Conservation (phyloP, 1,140 invertebrate species). For the Drosophila lowei region DNA sequence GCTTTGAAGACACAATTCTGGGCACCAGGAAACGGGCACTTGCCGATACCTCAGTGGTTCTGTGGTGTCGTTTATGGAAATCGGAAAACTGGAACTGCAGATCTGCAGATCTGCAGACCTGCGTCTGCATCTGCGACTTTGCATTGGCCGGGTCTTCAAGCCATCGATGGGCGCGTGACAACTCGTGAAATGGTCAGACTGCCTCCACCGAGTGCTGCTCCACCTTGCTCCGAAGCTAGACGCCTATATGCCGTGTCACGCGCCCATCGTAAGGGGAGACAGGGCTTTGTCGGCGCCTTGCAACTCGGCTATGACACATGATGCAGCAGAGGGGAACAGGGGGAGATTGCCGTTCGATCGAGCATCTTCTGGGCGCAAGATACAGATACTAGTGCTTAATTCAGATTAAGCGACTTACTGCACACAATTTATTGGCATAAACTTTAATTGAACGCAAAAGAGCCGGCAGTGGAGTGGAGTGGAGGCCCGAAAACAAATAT, state of each 20-base stretch:
- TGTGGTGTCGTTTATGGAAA: constrained; percentile 63
- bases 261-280: constrained; percentile 8
- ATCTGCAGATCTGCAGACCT: constrained; percentile 19
- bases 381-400: constrained; percentile 61
- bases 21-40: constrained; percentile 50
- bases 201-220: too few species aligned
- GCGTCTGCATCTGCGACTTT: constrained; percentile 3
- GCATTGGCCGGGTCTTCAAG: neutral
- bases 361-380: constrained; percentile 12
- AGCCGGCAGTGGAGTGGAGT: constrained; percentile 7
- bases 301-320: constrained; percentile 81
- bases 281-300: constrained; percentile 67
- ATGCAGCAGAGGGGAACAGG: constrained; percentile 68
- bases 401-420: constrained; percentile 80
- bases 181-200: neutral
- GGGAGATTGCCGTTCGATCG: constrained; percentile 65
- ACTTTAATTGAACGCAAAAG: constrained; percentile 76
- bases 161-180: constrained; percentile 23
- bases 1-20: constrained; percentile 55
- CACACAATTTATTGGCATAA: constrained; percentile 77
- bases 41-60: constrained; percentile 28
- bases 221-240: neutral
- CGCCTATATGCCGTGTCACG: constrained; percentile 11
- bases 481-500: constrained; percentile 47
- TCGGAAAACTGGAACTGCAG: constrained; percentile 30